Evolutionary conservation across 2,888 invertebrate genomes (phyloP), one percentile per base, ranked within the genome.

Genomic region (Hylaea fasciaria): DNA sequence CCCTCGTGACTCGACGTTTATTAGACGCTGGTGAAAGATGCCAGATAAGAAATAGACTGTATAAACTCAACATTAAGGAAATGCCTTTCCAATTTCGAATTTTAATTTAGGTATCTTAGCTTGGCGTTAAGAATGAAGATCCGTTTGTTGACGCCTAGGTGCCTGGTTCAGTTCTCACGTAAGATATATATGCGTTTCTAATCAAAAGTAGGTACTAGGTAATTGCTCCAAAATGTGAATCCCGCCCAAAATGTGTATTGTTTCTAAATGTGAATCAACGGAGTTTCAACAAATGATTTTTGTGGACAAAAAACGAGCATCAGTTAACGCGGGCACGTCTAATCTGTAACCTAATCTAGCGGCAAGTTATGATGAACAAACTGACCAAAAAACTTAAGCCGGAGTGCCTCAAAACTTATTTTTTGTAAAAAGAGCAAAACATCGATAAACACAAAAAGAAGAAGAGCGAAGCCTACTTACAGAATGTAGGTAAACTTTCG

Each of bases 291-390:
- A 55, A 46, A 48, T 39, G 46, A 50, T 64, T 65, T 59, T 59
- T 59, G 50, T 54, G 59, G 35, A 37, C 28, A n/a, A 64, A 66
- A 65, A 60, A 59, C 32, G 10, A 47, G 47, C 44, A 39, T 62
- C 60, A 70, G 67, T 70, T 68, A 72, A 62, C 70, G 57, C 72
- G 68, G 68, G 67, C 75, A 74, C 75, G 65, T 74, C 69, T 71
- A 73, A 78, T 78, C 74, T 68, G 57, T 64, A 69, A 74, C 73
- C 70, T 80, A 77, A 81, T 77, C 80, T 80, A 76, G 79, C 77
- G 80, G 74, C 72, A 77, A 80, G 74, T 70, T 69, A 72, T 70
- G 78, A 77, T 69, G 78, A 77, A 75, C 74, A 74, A 76, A 70
- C 73, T 70, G 71, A 71, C 70, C 64, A 69, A 72, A 69, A 68